phyloP scores from a whole-genome alignment of 2,888 invertebrate genomes.

The Iphiclides podalirius region DNA sequence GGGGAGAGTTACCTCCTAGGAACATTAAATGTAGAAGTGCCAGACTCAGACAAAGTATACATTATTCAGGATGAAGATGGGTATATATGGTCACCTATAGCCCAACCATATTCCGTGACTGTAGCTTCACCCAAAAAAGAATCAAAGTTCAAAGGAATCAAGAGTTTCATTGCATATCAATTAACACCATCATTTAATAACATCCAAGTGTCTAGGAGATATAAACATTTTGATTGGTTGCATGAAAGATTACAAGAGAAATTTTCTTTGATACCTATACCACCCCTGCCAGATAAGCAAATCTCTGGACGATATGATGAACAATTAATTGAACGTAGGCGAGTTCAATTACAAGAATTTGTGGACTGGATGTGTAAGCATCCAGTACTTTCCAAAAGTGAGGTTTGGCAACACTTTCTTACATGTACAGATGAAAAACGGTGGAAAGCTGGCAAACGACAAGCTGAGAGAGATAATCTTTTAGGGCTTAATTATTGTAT shows the following conservation, averaged over 20 bases:
- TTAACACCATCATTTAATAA: slow-evolving; percentile 96
- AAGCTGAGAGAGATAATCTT: slow-evolving; percentile 96
- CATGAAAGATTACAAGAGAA: slow-evolving; percentile 96
- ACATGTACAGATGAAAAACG: slow-evolving; percentile 98
- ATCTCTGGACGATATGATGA: slow-evolving; percentile 98
- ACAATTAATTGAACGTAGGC: slow-evolving; percentile 96
- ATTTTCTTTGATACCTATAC: slow-evolving; percentile 96
- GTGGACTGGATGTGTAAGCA: slow-evolving; percentile 98
- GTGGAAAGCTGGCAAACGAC: slow-evolving; percentile 98
- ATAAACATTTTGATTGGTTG: slow-evolving; percentile 99
- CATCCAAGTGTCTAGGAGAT: slow-evolving; percentile 95
- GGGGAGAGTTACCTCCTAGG: slow-evolving; percentile 94
- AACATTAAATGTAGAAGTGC: slow-evolving; percentile 83
- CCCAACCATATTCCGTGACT: slow-evolving; percentile 88
- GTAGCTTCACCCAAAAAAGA: slow-evolving; percentile 98
- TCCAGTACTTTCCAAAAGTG: slow-evolving; percentile 94
- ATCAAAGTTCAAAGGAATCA: slow-evolving; percentile 97
- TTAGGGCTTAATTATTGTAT: slow-evolving; percentile 95
- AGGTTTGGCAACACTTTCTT: slow-evolving; percentile 98
- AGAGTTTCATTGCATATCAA: slow-evolving; percentile 98
- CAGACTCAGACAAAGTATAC: slow-evolving; percentile 85
- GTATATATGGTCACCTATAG: slow-evolving; percentile 88
- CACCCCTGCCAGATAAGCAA: slow-evolving; percentile 98
- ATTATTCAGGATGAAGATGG: slow-evolving; percentile 87
- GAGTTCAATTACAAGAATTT: slow-evolving; percentile 96